Evolutionary conservation across 35 echinoderm and acorn worm species (phyloP).

Genomic region (Patiria miniata): DNA sequence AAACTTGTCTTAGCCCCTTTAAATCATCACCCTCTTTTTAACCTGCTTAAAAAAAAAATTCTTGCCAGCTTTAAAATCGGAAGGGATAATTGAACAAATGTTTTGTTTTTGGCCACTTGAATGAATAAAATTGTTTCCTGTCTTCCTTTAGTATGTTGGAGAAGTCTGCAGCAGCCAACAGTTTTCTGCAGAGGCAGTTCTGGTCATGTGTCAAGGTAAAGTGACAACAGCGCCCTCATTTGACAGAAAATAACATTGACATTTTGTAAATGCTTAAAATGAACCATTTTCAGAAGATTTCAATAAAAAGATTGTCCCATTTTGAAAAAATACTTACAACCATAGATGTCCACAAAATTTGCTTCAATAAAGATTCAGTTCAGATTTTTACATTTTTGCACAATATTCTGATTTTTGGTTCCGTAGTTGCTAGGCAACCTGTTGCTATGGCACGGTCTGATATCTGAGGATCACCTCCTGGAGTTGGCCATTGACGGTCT

Average conservation of each 20-base stretch:
- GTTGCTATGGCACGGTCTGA: constrained; percentile 90
- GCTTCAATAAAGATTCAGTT: too few species aligned
- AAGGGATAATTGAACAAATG: too few species aligned
- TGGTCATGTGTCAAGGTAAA: constrained; percentile 98
- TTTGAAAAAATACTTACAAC: too few species aligned
- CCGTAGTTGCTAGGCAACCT: constrained; percentile 86
- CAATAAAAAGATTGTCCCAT: too few species aligned
- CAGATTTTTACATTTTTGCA: too few species aligned
- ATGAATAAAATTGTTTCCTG: background rate
- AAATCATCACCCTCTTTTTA: too few species aligned
- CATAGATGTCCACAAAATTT: too few species aligned
- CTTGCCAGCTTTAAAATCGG: too few species aligned
- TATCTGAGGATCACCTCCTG: constrained; percentile 62
- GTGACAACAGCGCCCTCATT: background rate
- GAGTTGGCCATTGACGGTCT: constrained; percentile 92
- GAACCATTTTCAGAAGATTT: too few species aligned
- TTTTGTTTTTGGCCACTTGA: background rate
- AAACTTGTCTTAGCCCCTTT: too few species aligned
- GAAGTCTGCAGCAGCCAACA: constrained; percentile 57
- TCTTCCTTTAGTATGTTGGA: background rate
- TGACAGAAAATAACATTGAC: background rate
- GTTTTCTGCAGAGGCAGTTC: constrained; percentile 92
- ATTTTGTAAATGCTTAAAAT: too few species aligned
- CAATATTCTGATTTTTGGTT: background rate
- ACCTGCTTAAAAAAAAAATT: too few species aligned